Percentiles rank a stretch among this genome's conserved stretches.
These are phyloP conservation scores for Strigops habroptila DNA, from an alignment of 2,113 vertebrate genomes.

Conservation along the genomic window DNA sequence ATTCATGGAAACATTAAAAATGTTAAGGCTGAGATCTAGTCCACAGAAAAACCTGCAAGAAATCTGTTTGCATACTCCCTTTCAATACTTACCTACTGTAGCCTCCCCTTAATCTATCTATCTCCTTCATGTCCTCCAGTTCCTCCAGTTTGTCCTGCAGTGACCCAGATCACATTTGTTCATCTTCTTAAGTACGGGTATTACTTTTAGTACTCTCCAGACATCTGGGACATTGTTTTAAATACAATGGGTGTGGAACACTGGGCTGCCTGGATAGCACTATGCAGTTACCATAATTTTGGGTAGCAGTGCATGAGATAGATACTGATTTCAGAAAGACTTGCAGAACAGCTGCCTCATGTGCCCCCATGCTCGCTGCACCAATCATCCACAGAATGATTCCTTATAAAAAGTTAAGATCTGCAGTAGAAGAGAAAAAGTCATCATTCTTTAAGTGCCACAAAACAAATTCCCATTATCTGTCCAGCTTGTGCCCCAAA, in stretches of 20 bases:
- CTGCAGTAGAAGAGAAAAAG: background rate
- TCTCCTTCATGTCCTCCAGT: background rate
- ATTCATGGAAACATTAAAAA: background rate
- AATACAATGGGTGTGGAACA: background rate
- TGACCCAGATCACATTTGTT: background rate
- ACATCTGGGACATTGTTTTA: rapidly evolving
- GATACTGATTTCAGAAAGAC: background rate
- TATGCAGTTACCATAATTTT: background rate
- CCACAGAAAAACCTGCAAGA: background rate
- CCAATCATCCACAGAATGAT: background rate
- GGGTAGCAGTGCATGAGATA: background rate
- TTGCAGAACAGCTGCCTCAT: background rate
- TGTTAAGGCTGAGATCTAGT: background rate
- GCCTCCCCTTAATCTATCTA: background rate
- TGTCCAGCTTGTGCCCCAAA: background rate
- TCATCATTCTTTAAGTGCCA: background rate
- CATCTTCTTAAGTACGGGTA: background rate
- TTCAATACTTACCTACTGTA: background rate
- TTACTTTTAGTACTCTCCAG: background rate
- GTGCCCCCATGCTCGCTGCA: background rate
- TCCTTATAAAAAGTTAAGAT: background rate
- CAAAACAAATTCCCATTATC: background rate
- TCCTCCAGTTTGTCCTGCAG: background rate
- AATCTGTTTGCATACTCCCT: background rate
- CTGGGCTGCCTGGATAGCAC: background rate